phyloP scores from a whole-genome alignment of 30 jellyfish, hydroid and myxozoan genomes.

The Rhopilema esculentum region DNA sequence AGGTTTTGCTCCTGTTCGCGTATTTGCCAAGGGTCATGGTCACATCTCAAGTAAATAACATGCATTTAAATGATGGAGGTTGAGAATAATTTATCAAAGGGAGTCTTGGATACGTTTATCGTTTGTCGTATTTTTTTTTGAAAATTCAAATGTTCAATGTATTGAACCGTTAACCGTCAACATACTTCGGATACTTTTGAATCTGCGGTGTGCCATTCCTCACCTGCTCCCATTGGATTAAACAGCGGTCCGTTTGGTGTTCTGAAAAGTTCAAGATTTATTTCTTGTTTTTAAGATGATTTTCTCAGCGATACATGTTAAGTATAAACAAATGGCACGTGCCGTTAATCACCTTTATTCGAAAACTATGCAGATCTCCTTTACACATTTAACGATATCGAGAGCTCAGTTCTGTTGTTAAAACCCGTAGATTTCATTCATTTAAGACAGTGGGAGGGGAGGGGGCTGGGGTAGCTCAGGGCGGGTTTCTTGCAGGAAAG shows the following conservation, averaged over 20 bases:
- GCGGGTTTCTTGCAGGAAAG: no score
- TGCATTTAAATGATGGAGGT: no score
- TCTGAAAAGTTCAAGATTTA: background rate
- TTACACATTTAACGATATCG: background rate
- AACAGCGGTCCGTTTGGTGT: background rate
- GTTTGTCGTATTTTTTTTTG: no score
- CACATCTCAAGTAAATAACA: no score
- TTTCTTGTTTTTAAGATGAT: background rate
- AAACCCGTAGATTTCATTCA: no score
- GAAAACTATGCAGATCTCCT: background rate
- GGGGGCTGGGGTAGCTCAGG: no score
- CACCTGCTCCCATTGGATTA: background rate
- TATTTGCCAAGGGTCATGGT: no score
- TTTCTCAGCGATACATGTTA: no score
- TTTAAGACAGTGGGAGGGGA: no score
- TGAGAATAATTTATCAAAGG: background rate
- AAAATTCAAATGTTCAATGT: background rate
- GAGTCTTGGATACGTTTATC: background rate
- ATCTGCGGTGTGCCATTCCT: background rate
- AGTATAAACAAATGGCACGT: background rate
- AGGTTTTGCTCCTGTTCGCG: no score
- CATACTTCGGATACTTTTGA: background rate
- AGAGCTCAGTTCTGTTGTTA: no score
- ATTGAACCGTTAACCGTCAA: background rate
- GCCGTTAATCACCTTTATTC: background rate